Base-by-base conservation (phyloP, 2,797 vertebrate genomes). In the Naso thynnoides region DNA sequence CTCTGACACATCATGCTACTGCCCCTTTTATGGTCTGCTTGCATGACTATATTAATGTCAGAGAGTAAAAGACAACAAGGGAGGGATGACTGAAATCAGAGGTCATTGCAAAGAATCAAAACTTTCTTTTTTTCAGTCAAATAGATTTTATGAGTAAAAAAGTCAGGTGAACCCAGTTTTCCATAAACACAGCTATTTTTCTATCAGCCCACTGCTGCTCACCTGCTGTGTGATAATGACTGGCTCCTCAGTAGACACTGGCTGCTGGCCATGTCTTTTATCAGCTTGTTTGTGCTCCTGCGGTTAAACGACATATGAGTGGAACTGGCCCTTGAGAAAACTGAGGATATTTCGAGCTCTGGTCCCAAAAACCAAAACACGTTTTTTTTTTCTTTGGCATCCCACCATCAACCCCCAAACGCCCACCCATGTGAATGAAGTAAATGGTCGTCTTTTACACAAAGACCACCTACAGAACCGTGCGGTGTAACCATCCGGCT, bases 321-420 rank as follows among this genome's bases (percentile, higher is more conserved):
- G 62, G 70, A 89, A 85, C 73, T 77, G 65, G 71, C 84, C 88
- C 86, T 83, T 60, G 75, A 79, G 79, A 91, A 92, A 89, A 82
- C 61, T 47, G 58, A 58, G 78, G 86, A 86, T 94, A 94, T 94
- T 94, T 95, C 78, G 58, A 92, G 91, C 83, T 70, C 64, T 26
- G 73, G 70, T 76, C 66, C 72, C 62, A 77, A 75, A 72, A 86
- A 85, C 84, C 6, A 87, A 91, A 94, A 91, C 86, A 87, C 86
- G 83, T 86, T 62, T 80, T 84, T 86, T 87, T 94, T 94, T 94
- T 92, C 82, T 77, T 93, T 95, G 94, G 93, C 92, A 76, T 82
- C 39, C 23, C 55, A 47, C 81, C 69, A 66, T 77, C 66, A 52
- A 53, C 70, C 75, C 79, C 84, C 82, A 61, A 84, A 88, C 76